Conservation (phyloP, 92 coral and sea anemone genomes). For the Palythoa caribaeorum region DNA sequence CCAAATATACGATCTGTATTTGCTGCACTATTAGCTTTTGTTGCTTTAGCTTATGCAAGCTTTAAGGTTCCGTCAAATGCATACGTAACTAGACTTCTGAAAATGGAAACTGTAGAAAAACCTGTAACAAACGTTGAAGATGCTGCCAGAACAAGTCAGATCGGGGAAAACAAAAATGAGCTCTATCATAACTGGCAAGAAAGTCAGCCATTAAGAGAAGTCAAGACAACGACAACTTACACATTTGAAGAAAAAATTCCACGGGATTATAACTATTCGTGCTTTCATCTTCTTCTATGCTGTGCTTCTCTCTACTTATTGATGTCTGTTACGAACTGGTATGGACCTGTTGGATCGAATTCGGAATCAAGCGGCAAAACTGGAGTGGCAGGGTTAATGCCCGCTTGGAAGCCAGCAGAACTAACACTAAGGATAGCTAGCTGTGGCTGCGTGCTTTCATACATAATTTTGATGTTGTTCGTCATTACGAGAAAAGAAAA, state of each 20-base stretch:
- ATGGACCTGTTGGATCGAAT: slow-evolving; percentile 44
- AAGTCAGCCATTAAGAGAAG: not conserved
- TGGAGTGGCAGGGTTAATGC: slow-evolving; percentile 26
- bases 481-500: slow-evolving; percentile 31
- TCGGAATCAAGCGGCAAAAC: not conserved
- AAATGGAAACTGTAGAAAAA: not conserved
- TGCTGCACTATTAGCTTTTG: slow-evolving; percentile 27
- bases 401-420: slow-evolving; percentile 61
- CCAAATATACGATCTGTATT: slow-evolving; percentile 25
- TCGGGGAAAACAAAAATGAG: not conserved
- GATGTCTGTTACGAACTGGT: slow-evolving; percentile 63
- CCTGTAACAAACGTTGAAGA: not conserved
- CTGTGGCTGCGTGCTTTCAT: slow-evolving; percentile 44
- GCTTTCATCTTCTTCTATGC: slow-evolving; percentile 50
- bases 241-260: slow-evolving; percentile 22
- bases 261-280: slow-evolving; percentile 43
- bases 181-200: not conserved
- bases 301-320: slow-evolving; percentile 59
- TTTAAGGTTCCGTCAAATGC: slow-evolving; percentile 18
- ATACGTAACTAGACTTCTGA: slow-evolving; percentile 24
- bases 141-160: not conserved
- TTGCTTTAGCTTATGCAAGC: slow-evolving; percentile 39
- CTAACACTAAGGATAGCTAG: slow-evolving; percentile 41
- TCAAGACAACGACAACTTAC: slow-evolving; percentile 24
- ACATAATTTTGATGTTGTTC: slow-evolving; percentile 55